phyloP scores from a whole-genome alignment of 2,888 invertebrate species.

The Eilema sororculum region DNA sequence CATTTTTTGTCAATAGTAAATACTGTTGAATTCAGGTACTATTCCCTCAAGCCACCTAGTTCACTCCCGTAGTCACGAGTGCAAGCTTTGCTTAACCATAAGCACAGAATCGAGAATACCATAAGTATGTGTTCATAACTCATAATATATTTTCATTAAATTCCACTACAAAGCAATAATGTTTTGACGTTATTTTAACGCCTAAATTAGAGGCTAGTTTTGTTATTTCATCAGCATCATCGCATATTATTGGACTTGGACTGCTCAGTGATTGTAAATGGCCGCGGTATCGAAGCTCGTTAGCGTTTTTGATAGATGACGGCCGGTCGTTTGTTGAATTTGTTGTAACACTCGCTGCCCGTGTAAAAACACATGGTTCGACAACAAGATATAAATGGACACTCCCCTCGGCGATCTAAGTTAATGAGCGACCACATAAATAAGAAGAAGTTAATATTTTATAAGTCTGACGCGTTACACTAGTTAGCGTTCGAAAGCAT shows the following conservation, averaged over 20 bases:
- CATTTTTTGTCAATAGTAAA: no score
- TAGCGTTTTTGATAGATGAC: conserved; percentile 87
- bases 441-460: conserved; percentile 80
- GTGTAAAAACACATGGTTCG: conserved; percentile 84
- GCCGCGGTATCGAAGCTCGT: conserved; percentile 83
- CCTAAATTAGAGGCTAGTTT: conserved; percentile 64
- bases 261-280: conserved; percentile 78
- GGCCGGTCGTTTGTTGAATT: conserved; percentile 84
- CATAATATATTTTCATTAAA: conserved; percentile 34
- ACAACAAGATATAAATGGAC: conserved; percentile 83
- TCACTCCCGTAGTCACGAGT: neutral
- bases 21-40: no score
- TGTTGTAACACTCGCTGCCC: conserved; percentile 79
- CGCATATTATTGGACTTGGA: conserved; percentile 76
- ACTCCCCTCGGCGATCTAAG: conserved; percentile 84
- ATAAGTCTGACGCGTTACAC: conserved; percentile 69
- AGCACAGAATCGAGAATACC: no score
- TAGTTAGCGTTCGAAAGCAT: conserved; percentile 56
- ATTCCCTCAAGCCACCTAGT: neutral
- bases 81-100: neutral
- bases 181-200: conserved; percentile 63
- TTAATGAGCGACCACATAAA: conserved; percentile 85
- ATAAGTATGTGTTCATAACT: conserved; percentile 25
- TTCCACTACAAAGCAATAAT: conserved; percentile 53
- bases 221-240: conserved; percentile 75